phyloP scores from a whole-genome alignment of 2,797 vertebrate genomes.

The Brachyrhaphis roseni region DNA sequence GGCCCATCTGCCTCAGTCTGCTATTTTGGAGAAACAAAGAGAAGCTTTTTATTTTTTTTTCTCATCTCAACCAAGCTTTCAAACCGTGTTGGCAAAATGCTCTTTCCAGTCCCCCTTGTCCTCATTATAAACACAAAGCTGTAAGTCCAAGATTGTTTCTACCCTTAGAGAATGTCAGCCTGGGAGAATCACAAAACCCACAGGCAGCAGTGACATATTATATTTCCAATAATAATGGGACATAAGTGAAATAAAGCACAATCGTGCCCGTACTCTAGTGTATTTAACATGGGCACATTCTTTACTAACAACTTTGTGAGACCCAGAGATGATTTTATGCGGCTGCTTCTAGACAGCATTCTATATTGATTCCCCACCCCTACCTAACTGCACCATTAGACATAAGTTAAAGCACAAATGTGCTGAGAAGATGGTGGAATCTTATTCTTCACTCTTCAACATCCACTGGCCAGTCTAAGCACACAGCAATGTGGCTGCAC shows the following conservation, averaged over 20 bases:
- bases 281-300: not conserved
- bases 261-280: conserved; percentile 16
- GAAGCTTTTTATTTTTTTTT: conserved; percentile 60
- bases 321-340: not conserved
- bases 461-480: conserved; percentile 30
- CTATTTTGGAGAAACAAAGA: conserved; percentile 50
- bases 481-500: conserved; percentile 30
- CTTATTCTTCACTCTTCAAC: conserved; percentile 22
- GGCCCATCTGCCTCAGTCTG: conserved; percentile 73
- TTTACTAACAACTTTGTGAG: conserved; percentile 22
- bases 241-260: conserved; percentile 26
- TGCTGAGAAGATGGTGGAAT: conserved; percentile 15
- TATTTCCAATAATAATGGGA: conserved; percentile 57
- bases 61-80: conserved; percentile 49
- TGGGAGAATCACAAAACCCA: conserved; percentile 47
- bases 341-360: not conserved
- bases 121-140: conserved; percentile 72
- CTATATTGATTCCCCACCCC: not conserved
- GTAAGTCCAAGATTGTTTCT: conserved; percentile 62
- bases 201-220: conserved; percentile 62
- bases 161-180: conserved; percentile 47
- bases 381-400: conserved; percentile 21
- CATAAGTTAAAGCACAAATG: conserved; percentile 48
- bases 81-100: conserved; percentile 64
- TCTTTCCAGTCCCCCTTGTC: conserved; percentile 69